Evolutionary conservation across 1,140 invertebrate genomes (phyloP), one percentile per base, ranked within the genome.

Genomic region (Melipona quadrifasciata): DNA sequence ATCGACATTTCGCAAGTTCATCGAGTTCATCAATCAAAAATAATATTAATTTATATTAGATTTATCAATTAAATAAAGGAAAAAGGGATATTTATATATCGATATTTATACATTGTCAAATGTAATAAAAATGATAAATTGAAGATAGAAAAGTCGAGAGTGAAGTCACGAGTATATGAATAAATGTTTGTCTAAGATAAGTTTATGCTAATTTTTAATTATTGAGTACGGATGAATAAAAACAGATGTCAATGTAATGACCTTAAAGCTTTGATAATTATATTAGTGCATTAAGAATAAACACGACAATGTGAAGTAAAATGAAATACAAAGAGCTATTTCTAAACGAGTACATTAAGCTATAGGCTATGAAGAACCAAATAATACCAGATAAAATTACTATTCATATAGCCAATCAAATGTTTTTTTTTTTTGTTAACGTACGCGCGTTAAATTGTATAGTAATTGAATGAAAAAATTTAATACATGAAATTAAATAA

Each of bases 201-300:
- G 31, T 58, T n/a, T 58, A 17, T 17, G 14, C 4, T 64, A 27
- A 47, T 47, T 68, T 67, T 39, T 72, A 72, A 71, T 72, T 64
- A 0, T 47, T 10, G 2, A 17, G 0, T 17, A 1, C 47, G 27
- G 1, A n/a, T 24, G 24, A 61, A 61, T 19, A 0, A 53, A 55
- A n/a, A 17, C 73, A 53, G n/a, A 76, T 16, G 73, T 76, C 70
- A 72, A 80, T 79, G 34, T 16, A 70, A 76, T 64, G 31, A 75
- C 82, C 39, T 68, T 68, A 72, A 84, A 65, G 34, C 55, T 74
- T n/a, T 70, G 39, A 87, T 78, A 72, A 82, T 65, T 77, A 55
- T 27, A 55, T 84, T 73, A 31, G 19, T 27, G 39, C 31, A 67
- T 61, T 67, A 67, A 55, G 72, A 78, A 80, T 81, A 88, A 88